phyloP scores from a whole-genome alignment of 1,140 invertebrate species.

The Octopus sinensis region DNA sequence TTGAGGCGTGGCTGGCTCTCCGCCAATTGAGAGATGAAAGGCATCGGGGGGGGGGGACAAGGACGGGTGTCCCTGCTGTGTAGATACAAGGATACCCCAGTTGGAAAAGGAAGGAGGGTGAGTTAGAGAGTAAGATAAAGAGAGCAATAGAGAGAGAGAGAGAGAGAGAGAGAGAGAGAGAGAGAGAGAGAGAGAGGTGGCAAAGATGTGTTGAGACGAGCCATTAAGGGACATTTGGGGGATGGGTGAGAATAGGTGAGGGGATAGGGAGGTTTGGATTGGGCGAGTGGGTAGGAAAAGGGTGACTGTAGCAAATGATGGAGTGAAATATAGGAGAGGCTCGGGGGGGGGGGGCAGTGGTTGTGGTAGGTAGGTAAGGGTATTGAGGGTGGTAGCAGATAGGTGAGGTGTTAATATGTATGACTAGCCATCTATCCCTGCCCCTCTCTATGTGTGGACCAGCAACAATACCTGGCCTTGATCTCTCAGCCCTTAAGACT shows the following conservation, averaged over 20 bases:
- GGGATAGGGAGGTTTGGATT: not conserved
- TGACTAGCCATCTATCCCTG: too few relatives aligned
- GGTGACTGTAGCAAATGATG: not conserved
- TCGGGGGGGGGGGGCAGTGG: too few relatives aligned
- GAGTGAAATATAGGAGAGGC: not conserved
- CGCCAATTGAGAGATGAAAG: not conserved
- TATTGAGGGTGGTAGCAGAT: too few relatives aligned
- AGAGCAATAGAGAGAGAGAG: not conserved
- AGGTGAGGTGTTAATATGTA: too few relatives aligned
- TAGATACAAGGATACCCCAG: too few relatives aligned
- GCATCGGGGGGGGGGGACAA: not conserved
- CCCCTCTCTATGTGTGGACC: too few relatives aligned
- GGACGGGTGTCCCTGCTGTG: too few relatives aligned
- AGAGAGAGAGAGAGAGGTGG: not conserved
- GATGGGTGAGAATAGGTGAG: not conserved
- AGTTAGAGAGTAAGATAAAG: not conserved
- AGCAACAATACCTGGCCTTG: too few relatives aligned
- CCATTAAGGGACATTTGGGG: too few relatives aligned
- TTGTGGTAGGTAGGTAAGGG: not conserved
- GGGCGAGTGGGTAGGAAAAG: not conserved
- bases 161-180: not conserved
- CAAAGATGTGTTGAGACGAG: not conserved
- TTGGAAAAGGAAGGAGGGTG: not conserved
- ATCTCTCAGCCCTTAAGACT: too few relatives aligned
- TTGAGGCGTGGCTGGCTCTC: not conserved